Evolutionary conservation across 1,140 invertebrate genomes (phyloP), one percentile per base, ranked within the genome.

Genomic region (Ephestia elutella): DNA sequence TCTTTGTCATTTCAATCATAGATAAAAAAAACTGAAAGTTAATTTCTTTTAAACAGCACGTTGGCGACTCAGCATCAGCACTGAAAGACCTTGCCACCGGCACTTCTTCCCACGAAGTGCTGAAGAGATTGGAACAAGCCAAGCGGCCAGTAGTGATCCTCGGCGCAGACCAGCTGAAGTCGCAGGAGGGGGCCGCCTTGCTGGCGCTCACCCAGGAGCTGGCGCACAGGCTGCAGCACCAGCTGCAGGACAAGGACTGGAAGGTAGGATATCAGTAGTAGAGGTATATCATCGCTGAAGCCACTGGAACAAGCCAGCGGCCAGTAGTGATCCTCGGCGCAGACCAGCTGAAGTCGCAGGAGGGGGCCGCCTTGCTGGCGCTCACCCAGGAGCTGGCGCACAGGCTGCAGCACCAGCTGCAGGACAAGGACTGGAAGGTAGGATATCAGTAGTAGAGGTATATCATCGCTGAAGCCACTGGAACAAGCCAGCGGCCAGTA

Each of bases 321-420:
- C 98, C 83, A 30, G 92, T 98, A 62, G 94, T 99, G 54, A 95
- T 99, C 56, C 90, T 99, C 28, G 98, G 98, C 5, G 93, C 95
- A 18, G 94, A 95, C 62, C 92, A 94, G 62, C 90, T 99, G 10
- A 92, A 95, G 76, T 90, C 96, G 51, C 65, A 90, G 19, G 97
- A 99, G 85, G 96, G 95, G 13, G 91, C 90, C 19, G 93, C 93
- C 10, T 91, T 98, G 62, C 90, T 97, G 19, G 91, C 93, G 0
- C 92, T 94, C 71, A 92, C 94, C 9, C 94, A 96, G 77, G 90
- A 93, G 62, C 87, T 98, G 56, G 92, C 93, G 11, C 86, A 91
- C 49, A 72, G 83, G 60, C 80, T 74, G 74, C 89, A 86, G 71
- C 78, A 82, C 30, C 87, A 89, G 56, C 65, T 90, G 25, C 59